A percentile compares a stretch with the other conserved stretches of the same genome.
Evolutionary conservation across 2,888 invertebrate species (phyloP).

Genomic region (Polydrusus pterygomalis): DNA sequence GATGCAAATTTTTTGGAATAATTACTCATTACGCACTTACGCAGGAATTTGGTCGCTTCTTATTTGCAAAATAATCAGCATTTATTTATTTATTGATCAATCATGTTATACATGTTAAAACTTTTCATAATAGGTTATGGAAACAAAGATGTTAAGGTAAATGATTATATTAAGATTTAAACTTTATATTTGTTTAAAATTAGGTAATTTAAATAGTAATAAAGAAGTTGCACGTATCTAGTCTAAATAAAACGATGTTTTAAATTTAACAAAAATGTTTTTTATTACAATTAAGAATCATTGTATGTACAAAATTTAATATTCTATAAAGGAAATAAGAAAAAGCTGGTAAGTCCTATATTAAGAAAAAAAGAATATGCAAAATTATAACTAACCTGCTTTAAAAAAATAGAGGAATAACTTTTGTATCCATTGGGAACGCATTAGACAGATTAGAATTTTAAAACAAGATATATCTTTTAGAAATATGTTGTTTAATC

Average conservation of each 20-base stretch:
- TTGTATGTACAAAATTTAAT: conserved; percentile 32
- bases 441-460: too few species aligned
- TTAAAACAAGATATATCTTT: too few species aligned
- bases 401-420: not conserved
- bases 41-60: not conserved
- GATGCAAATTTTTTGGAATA: too few species aligned
- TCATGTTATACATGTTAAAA: conserved; percentile 2
- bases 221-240: conserved; percentile 18
- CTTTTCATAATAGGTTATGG: conserved; percentile 7
- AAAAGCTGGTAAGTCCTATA: conserved; percentile 27
- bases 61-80: not conserved
- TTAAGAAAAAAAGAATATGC: conserved; percentile 11
- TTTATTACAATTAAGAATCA: conserved; percentile 33
- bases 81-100: conserved; percentile 1
- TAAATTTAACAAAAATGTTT: conserved; percentile 18
- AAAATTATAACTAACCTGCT: conserved; percentile 1
- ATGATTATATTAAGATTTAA: conserved; percentile 9
- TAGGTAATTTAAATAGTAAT: not conserved
- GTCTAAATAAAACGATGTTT: conserved; percentile 18
- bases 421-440: too few species aligned
- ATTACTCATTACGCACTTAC: too few species aligned
- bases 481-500: too few species aligned
- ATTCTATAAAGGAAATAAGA: conserved; percentile 22
- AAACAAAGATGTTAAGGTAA: conserved; percentile 15
- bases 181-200: conserved; percentile 14